phyloP scores from a whole-genome alignment of 2,797 vertebrate species.

The Chelon labrosus region DNA sequence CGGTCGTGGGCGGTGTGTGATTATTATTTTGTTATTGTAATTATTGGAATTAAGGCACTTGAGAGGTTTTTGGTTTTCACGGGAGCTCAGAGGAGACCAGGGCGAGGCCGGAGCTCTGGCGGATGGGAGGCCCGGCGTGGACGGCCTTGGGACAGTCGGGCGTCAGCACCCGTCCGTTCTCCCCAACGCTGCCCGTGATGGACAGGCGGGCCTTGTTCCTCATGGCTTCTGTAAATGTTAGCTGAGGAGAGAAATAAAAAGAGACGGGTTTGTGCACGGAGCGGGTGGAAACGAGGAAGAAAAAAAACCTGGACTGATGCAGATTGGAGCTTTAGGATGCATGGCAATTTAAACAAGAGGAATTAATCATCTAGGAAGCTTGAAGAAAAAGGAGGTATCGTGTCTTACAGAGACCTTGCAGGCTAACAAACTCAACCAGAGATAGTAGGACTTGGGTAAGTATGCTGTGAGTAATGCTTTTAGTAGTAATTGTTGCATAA shows the following conservation, averaged over 20 bases:
- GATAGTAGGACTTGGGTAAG: too few relatives aligned
- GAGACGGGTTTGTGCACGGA: constrained; percentile 15
- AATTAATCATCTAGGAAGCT: too few relatives aligned
- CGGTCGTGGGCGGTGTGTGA: constrained; percentile 47
- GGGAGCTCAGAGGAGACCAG: constrained; percentile 99
- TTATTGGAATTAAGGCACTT: constrained; percentile 93
- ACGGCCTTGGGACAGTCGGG: constrained; percentile 98
- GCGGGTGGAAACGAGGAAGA: constrained; percentile 8
- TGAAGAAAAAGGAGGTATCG: too few relatives aligned
- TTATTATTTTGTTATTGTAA: constrained; percentile 33
- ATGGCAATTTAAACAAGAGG: background rate
- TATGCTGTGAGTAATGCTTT: too few relatives aligned
- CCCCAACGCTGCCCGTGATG: constrained; percentile 98
- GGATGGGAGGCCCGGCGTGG: constrained; percentile 94
- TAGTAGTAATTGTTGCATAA: too few relatives aligned
- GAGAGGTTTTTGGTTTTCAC: constrained; percentile 97
- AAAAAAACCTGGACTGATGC: constrained; percentile 34
- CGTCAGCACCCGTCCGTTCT: constrained; percentile 96
- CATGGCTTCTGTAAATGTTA: constrained; percentile 99
- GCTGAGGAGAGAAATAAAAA: constrained; percentile 80
- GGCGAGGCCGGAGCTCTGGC: constrained; percentile 98
- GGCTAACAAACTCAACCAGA: too few relatives aligned
- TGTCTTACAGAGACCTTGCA: too few relatives aligned
- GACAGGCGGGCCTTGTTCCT: constrained; percentile 99
- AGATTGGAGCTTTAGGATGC: constrained; percentile 60